Evolutionary conservation across 35 echinoderm and acorn worm species (phyloP).

Genomic region (Ophiothrix spiculata): DNA sequence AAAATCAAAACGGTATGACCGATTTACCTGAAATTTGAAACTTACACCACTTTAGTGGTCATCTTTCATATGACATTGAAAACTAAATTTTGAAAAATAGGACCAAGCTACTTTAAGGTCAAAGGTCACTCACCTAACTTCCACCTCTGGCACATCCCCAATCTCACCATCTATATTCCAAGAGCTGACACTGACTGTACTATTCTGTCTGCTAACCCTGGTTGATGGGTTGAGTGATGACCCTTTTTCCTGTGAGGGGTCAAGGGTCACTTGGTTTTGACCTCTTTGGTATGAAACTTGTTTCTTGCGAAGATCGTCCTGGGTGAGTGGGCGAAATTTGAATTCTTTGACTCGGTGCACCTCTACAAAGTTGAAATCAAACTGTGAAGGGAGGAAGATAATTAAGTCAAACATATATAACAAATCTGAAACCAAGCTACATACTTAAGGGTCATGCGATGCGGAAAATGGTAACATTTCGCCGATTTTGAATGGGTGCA

Average conservation of each 20-base stretch:
- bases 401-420: neutral
- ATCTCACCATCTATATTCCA: conserved; percentile 97
- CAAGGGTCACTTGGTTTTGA: conserved; percentile 12
- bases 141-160: conserved; percentile 67
- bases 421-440: too few species aligned
- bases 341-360: conserved; percentile 86
- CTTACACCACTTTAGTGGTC: neutral
- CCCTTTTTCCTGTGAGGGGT: neutral
- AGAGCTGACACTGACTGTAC: conserved; percentile 67
- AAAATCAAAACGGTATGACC: neutral
- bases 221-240: neutral
- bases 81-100: neutral
- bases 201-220: conserved; percentile 18
- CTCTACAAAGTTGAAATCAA: conserved; percentile 86
- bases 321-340: conserved; percentile 53
- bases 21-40: neutral
- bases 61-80: neutral
- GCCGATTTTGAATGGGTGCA: neutral
- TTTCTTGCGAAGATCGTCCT: conserved; percentile 13
- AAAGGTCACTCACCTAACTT: conserved; percentile 65
- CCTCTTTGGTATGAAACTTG: conserved; percentile 10
- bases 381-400: conserved; percentile 22
- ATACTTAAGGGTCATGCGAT: too few species aligned
- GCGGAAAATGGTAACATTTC: neutral
- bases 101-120: neutral